Conservation (phyloP, 2,888 invertebrate species). For the Drosophila putrida region DNA sequence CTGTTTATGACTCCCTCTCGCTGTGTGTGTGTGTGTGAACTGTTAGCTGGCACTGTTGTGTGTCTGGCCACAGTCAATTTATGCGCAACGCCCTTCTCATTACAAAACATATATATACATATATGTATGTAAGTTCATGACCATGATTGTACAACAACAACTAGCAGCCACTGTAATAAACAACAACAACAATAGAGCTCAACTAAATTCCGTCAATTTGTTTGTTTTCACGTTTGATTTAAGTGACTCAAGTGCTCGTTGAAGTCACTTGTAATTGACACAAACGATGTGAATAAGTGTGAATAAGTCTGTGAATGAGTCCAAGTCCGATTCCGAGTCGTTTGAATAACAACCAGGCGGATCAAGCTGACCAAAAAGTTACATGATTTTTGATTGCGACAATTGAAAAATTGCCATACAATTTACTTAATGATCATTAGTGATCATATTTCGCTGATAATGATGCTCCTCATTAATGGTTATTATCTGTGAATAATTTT, state of each 20-base stretch:
- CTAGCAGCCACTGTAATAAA: conserved; percentile 14
- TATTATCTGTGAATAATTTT: not conserved
- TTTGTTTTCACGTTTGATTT: conserved; percentile 52
- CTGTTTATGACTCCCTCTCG: conserved; percentile 60
- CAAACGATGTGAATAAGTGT: conserved; percentile 51
- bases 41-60: conserved; percentile 3
- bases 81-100: conserved; percentile 39
- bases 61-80: conserved; percentile 33
- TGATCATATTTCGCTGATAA: not conserved
- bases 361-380: not conserved
- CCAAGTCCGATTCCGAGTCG: conserved; percentile 1
- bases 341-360: not conserved
- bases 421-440: not conserved
- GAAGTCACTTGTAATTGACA: conserved; percentile 55
- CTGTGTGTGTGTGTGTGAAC: not conserved
- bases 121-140: conserved; percentile 14
- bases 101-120: conserved; percentile 9
- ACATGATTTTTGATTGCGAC: conserved; percentile 23
- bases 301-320: conserved; percentile 17
- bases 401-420: conserved; percentile 29
- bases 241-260: conserved; percentile 67
- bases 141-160: conserved; percentile 19
- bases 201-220: conserved; percentile 51
- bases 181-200: conserved; percentile 14
- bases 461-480: not conserved